phyloP scores from a whole-genome alignment of 2,113 vertebrate genomes.

The Ammodytes marinus region DNA sequence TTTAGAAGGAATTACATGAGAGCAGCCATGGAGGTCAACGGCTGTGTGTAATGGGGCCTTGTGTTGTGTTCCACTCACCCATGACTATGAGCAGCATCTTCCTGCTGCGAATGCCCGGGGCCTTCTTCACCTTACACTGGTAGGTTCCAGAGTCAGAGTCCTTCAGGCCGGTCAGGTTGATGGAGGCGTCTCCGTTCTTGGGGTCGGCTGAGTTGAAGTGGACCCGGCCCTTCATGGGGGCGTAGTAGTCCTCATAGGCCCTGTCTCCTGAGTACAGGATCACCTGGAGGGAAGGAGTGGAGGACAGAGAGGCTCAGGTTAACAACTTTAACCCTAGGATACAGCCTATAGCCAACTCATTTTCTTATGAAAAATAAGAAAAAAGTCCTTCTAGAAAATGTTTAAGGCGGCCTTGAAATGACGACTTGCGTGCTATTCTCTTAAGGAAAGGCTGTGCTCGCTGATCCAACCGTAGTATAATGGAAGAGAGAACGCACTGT shows the following conservation, averaged over 20 bases:
- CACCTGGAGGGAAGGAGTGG: constrained; percentile 81
- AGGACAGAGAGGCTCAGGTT: constrained; percentile 2
- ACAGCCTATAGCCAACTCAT: neutral
- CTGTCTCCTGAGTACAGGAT: constrained; percentile 92
- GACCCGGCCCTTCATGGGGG: constrained; percentile 86
- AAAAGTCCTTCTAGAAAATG: constrained; percentile 9
- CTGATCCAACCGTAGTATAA: constrained; percentile 42
- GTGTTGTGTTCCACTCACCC: constrained; percentile 82
- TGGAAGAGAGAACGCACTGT: constrained; percentile 32
- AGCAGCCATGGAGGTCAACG: constrained; percentile 61
- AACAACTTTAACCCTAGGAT: constrained; percentile 13
- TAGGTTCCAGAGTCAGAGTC: constrained; percentile 91
- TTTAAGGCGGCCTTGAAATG: constrained; percentile 39
- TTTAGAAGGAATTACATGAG: constrained; percentile 70
- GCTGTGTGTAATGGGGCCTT: constrained; percentile 45
- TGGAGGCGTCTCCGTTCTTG: constrained; percentile 91
- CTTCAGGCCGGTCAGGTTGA: constrained; percentile 90
- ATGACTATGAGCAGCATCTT: constrained; percentile 93
- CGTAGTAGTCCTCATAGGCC: constrained; percentile 87
- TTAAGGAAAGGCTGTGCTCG: constrained; percentile 40
- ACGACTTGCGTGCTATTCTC: constrained; percentile 20
- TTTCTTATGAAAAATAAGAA: neutral
- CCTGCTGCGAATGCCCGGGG: constrained; percentile 89
- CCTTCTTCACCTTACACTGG: constrained; percentile 97
- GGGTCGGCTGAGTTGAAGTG: constrained; percentile 90